Evolutionary conservation across 2,888 invertebrate genomes (phyloP), one percentile per base, ranked within the genome.

Genomic region (Rotaria magnacalcarata): DNA sequence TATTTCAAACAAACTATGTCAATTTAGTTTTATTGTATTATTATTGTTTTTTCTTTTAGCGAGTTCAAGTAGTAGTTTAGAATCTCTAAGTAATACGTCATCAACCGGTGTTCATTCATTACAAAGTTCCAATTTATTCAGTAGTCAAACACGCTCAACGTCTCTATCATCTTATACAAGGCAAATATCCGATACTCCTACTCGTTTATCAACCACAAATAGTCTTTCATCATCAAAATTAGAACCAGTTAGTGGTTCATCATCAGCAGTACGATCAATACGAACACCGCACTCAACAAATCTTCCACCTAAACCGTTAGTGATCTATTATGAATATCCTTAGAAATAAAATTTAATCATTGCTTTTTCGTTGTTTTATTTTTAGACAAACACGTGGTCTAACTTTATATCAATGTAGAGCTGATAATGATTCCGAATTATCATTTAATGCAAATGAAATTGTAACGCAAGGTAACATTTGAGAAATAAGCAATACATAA

Each of bases 391-490:
- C 27, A 8, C 67, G 67, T 34, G 67, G 67, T 27, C 19, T 96
- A 90, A 97, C 98, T 85, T 92, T 98, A 88, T 98, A 97, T 92
- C 95, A 96, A 85, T 98, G 98, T 91, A 93, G 96, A 89, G 97
- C 96, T 86, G 97, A 97, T 92, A 96, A 96, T 92, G 96, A 96
- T 90, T 95, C 96, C 88, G 98, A 98, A 93, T 93, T 98, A 89
- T 96, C 96, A 50, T 98, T 98, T 93, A 96, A 97, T 92, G 96
- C 97, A 88, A 97, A 98, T 93, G 96, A 97, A 93, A 96, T 98
- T 90, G 96, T 98, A 89, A 95, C 95, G 88, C 95, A 97, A 93
- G 97, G 97, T 96, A 92, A 92, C 92, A 90, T 34, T n/a, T 74
- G 2, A 6, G 7, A 27, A 16, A 41, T 21, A 75, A 56, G 24